Base-by-base conservation (phyloP, 35 echinoderm and acorn worm genomes). In the Apostichopus parvimensis region DNA sequence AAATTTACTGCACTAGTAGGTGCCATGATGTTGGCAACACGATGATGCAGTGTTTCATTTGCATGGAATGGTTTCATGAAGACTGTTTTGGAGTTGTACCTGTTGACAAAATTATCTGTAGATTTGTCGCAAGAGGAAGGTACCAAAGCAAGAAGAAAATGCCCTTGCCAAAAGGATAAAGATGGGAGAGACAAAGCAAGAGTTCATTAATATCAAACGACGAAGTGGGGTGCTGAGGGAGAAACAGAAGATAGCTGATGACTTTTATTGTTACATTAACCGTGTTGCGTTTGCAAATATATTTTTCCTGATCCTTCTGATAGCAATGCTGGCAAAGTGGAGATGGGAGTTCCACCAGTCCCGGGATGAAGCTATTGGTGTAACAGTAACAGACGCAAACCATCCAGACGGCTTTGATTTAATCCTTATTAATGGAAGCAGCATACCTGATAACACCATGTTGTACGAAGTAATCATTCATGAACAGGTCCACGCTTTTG, bases 1-100 rank as follows among this genome's bases (percentile, higher is more conserved):
- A 81, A 54, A 54, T 81, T 54, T 81, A 81, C 17, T 81, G 79
- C 79, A 81, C 45, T 18, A 54, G 79, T 18, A 52, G 79, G 12
- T 0, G 79, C 21, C 79, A n/a, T 15, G 79, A 81, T 81, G 79
- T 18, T 52, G 79, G 70, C n/a, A n/a, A 75, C 6, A 22, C 7
- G n/a, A 75, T 75, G 71, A 75, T 75, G 71, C 71, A 75, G 21
- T 75, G 71, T 75, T 75, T 75, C n/a, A 18, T 18, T 1, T 75
- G 71, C 6, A 4, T 22, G 21, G 71, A 75, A 75, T 75, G 71
- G 71, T 75, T 75, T 18, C 71, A 75, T 75, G 71, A 75, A 75
- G 71, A 75, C 2, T 75, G 71, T 75, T 13, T 75, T 18, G 71
- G 71, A 8, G 0, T 24, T 20, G 71, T 75, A 14, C 71, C 18